phyloP scores from a whole-genome alignment of 35 echinoderm and acorn worm species.

The Nesometra sesokonis region DNA sequence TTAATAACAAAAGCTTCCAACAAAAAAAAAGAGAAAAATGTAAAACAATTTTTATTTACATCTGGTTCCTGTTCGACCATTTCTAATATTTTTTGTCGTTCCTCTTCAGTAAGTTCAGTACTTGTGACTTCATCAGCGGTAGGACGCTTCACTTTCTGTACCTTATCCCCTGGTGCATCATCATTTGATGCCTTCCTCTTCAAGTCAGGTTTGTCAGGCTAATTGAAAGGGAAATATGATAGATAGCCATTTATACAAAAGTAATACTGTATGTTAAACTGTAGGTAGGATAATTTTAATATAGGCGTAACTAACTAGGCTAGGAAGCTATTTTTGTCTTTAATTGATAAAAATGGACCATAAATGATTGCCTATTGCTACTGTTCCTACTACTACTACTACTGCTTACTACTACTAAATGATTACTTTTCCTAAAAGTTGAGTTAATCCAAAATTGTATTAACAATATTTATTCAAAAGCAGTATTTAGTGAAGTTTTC shows the following conservation, averaged over 20 bases:
- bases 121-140: not conserved
- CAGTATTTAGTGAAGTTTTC: no score
- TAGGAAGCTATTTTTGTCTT: no score
- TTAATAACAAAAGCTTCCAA: no score
- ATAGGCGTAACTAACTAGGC: no score
- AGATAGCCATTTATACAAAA: not conserved
- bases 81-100: slow-evolving; percentile 52
- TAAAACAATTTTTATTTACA: slow-evolving; percentile 23
- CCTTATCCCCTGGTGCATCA: slow-evolving; percentile 17
- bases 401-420: no score
- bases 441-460: no score
- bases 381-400: no score
- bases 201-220: slow-evolving; percentile 87
- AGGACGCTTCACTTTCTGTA: not conserved
- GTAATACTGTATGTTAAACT: not conserved
- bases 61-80: slow-evolving; percentile 95
- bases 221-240: not conserved
- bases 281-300: no score
- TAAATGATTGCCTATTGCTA: no score
- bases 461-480: no score
- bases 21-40: not conserved
- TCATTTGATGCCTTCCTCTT: slow-evolving; percentile 48
- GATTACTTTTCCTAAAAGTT: no score
- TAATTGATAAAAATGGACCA: no score
- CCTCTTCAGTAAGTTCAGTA: slow-evolving; percentile 55